Conservation (phyloP, 2,113 vertebrate genomes). For the Pteronura brasiliensis region DNA sequence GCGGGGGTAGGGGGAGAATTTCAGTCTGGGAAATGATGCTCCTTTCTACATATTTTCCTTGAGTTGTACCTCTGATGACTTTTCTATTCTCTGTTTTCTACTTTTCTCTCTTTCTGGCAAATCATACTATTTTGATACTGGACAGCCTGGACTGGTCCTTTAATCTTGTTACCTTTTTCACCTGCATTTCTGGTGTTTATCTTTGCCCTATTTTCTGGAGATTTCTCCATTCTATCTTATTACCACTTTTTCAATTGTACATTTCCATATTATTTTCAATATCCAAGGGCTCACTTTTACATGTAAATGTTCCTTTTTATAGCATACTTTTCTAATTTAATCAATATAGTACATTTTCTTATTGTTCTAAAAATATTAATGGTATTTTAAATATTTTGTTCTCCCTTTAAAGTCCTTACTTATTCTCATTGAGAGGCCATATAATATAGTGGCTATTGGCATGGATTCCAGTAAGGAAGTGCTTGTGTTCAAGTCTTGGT, state of each 20-base stretch:
- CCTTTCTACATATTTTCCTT: not conserved
- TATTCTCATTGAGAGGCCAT: not conserved
- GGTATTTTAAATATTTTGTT: constrained; percentile 8
- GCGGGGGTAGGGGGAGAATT: fast-evolving
- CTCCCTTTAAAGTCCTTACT: not conserved
- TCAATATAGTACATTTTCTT: not conserved
- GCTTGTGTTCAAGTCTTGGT: not conserved
- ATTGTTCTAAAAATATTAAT: not conserved
- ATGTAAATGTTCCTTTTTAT: not conserved
- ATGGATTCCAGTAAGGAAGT: not conserved
- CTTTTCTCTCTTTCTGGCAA: not conserved
- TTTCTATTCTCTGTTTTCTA: not conserved
- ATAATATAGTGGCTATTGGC: not conserved
- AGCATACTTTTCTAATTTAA: not conserved
- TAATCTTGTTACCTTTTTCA: not conserved
- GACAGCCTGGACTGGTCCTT: not conserved
- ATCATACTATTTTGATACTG: not conserved
- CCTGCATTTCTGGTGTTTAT: not conserved
- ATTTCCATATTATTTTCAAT: not conserved
- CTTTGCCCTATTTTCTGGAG: not conserved
- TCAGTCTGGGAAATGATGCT: not conserved
- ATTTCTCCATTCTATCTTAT: not conserved
- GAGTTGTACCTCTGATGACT: not conserved
- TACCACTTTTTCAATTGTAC: not conserved
- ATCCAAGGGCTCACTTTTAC: not conserved